phyloP scores from a whole-genome alignment of 1,140 invertebrate species.

The Sinella curviseta region DNA sequence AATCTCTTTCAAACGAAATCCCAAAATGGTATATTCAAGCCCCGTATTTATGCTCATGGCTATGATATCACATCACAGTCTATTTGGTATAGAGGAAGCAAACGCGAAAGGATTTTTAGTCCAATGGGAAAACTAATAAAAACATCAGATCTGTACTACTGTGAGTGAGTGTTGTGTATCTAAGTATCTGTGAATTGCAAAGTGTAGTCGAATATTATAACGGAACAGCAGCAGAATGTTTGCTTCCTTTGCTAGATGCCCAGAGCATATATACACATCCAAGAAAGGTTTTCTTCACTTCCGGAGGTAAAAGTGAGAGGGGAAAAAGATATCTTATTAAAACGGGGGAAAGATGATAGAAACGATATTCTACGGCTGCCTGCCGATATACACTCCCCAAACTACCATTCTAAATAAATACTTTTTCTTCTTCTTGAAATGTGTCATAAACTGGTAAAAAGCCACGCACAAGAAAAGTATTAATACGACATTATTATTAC shows the following conservation, averaged over 20 bases:
- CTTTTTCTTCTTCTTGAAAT: not conserved
- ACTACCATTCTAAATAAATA: too few relatives aligned
- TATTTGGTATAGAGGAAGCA: not conserved
- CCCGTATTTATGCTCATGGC: too few relatives aligned
- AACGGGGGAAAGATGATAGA: conserved; percentile 14
- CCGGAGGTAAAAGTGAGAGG: not conserved
- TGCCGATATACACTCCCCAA: not conserved
- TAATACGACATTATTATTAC: too few relatives aligned
- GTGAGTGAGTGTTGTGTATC: not conserved
- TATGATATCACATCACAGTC: too few relatives aligned
- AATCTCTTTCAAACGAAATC: too few relatives aligned
- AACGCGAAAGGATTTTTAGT: conserved; percentile 8
- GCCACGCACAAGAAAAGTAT: too few relatives aligned
- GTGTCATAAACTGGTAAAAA: not conserved
- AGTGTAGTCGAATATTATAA: too few relatives aligned
- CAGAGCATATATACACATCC: too few relatives aligned
- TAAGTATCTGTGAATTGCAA: too few relatives aligned
- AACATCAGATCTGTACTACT: not conserved
- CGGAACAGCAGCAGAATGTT: too few relatives aligned
- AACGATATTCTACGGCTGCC: not conserved
- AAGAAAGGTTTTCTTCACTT: conserved; percentile 2
- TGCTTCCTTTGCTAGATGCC: too few relatives aligned
- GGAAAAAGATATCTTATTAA: not conserved
- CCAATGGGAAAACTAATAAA: conserved; percentile 18
- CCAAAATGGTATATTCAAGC: too few relatives aligned